These are phyloP conservation scores for Cyanistes caeruleus DNA, from an alignment of 2,113 vertebrate species.

Conservation along the genomic window DNA sequence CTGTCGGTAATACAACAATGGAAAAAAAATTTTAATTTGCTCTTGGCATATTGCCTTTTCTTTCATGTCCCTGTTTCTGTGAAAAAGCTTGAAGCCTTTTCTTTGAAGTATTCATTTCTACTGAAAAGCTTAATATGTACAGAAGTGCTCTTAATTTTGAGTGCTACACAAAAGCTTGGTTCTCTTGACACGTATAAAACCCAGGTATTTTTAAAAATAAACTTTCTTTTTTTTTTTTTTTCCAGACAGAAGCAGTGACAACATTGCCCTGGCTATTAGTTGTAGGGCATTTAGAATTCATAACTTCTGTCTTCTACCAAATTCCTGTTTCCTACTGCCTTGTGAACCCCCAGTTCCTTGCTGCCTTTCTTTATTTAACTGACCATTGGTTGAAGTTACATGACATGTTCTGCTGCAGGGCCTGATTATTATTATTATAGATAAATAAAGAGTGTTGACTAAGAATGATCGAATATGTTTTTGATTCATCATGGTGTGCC, in stretches of 20 bases:
- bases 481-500: not conserved
- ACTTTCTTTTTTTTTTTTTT: not conserved
- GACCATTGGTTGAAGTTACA: not conserved
- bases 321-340: not conserved
- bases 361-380: not conserved
- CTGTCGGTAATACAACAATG: not conserved
- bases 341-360: accelerated
- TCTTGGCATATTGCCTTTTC: not conserved
- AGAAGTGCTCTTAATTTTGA: not conserved
- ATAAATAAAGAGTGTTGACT: not conserved
- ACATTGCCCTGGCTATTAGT: not conserved
- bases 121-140: not conserved
- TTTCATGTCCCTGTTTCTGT: not conserved
- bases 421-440: not conserved
- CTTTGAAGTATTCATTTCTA: not conserved
- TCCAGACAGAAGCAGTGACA: not conserved
- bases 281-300: not conserved
- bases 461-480: not conserved
- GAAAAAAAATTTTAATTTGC: conserved; percentile 1
- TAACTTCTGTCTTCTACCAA: not conserved
- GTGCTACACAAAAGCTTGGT: not conserved
- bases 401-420: accelerated
- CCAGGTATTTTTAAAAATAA: not conserved
- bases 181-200: not conserved
- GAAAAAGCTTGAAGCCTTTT: not conserved